Evolutionary conservation across 2,113 vertebrate genomes (phyloP), one percentile per base, ranked within the genome.

Genomic region (Nerophis lumbriciformis): DNA sequence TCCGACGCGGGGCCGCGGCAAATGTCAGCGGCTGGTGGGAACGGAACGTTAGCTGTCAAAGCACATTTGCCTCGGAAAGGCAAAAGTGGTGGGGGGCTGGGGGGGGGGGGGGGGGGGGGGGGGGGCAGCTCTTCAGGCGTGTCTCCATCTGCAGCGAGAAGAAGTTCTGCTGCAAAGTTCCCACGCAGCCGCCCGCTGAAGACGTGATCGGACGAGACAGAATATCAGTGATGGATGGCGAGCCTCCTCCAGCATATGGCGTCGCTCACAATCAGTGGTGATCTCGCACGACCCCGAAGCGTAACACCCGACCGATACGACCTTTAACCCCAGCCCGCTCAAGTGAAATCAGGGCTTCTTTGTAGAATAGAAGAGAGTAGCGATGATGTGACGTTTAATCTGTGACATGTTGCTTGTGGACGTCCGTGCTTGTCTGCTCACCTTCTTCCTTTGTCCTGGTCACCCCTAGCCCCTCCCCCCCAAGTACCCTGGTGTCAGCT

Each of bases 371-470:
- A 15, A 37, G 36, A 45, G 55, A 11, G 55, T 19, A 44, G 39
- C n/a, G 6, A 59, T 80, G 73, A 59, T 80, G 73, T 77, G 69
- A 75, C 44, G 78, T 83, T 80, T 86, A 85, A 71, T 77, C 82
- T 85, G 68, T 77, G 73, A 66, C 84, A 65, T 88, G 81, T 87
- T 86, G 73, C 79, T 76, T 86, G 88, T 89, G 72, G 75, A 77
- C 59, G 76, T 88, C 72, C 84, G 82, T 90, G 79, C 76, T 83
- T 86, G 83, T 75, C 68, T 78, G 76, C 78, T 73, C 73, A 79
- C 85, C 75, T 82, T 76, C 79, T 74, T 81, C 74, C 73, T 74
- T 12, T 76, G 80, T 83, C 74, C 69, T 68, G 76, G 65, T 73
- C 52, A 12, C 68, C 69, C 68, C 35, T 8, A 48, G 50, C 42